These are phyloP conservation scores for Lasioglossum vierecki DNA, from an alignment of 2,888 invertebrate species.

Conservation along the genomic window DNA sequence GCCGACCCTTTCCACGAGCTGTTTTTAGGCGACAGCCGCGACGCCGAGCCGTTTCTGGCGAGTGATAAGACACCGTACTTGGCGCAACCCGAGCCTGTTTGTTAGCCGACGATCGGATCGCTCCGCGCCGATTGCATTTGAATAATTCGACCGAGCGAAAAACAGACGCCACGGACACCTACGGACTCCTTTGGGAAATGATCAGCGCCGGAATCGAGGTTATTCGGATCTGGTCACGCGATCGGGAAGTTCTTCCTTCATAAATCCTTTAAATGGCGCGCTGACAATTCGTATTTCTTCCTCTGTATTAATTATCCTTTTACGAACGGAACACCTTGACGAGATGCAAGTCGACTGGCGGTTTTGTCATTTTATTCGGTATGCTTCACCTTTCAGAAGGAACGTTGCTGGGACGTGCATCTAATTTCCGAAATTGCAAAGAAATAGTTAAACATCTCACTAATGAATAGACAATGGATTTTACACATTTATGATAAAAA, in stretches of 20 bases:
- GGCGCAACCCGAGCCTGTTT: constrained; percentile 6
- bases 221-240: not conserved
- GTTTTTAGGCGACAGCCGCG: constrained; percentile 49
- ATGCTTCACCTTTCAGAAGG: not conserved
- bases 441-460: not conserved
- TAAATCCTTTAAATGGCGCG: not conserved
- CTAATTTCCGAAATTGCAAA: not conserved
- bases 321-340: not conserved
- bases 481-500: too few relatives aligned
- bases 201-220: not conserved
- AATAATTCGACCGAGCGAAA: constrained; percentile 14
- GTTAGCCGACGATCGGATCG: constrained; percentile 1
- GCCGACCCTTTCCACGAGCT: constrained; percentile 45
- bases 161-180: not conserved
- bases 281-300: not conserved
- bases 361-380: not conserved
- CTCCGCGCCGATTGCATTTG: constrained; percentile 9
- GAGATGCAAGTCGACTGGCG: not conserved
- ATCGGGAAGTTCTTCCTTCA: not conserved
- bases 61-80: constrained; percentile 30
- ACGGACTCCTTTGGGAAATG: not conserved
- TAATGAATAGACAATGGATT: not conserved
- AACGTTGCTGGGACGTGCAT: not conserved
- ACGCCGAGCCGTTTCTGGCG: constrained; percentile 20
- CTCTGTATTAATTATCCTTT: not conserved